Base-by-base conservation (phyloP, 2,888 invertebrate genomes). In the Aleiodes leptofemur region DNA sequence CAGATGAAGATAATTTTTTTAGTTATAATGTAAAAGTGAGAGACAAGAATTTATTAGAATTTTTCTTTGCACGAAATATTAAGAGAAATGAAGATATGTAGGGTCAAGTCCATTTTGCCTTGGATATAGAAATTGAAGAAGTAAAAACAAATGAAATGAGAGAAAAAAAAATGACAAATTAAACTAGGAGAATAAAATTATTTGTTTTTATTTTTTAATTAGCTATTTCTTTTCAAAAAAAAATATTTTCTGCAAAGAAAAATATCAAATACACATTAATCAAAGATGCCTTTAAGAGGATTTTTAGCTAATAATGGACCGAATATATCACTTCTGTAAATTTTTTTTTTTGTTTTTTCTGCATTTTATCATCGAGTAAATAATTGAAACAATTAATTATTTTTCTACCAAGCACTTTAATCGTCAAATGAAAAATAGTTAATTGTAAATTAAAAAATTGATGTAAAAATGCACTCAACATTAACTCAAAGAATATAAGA, bases 201-300 rank as follows among this genome's bases (percentile, higher is more conserved):
- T 38, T 8, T 5, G 5, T 38, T 38, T 38, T 38, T 8, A 38
- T 9, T 43, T 43, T 43, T 43, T 7, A 43, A 43, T 43, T 55
- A 55, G 55, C 55, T 16, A n/a, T n/a, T 14, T 13, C 7, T 11
- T 38, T 64, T 43, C 3, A 16, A 38, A 48, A 3, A n/a, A 34
- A 3, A n/a, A 34, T 59, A 59, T 64, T 64, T 64, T 64, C 9
- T 16, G 64, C 64, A 64, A 64, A 64, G 64, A 64, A 11, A 64
- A 64, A 61, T 13, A 16, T 14, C 14, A 23, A 64, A 64, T 14
- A 43, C 64, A 43, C 64, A n/a, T 64, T 48, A 64, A 64, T 64
- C 64, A 64, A 64, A 64, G 43, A 64, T 64, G 64, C 64, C 64
- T 64, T 64, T 23, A 48, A 43, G 64, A 43, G 43, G 64, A 64